Evolutionary conservation across 2,113 vertebrate genomes (phyloP).

Genomic region (Holacanthus passer): DNA sequence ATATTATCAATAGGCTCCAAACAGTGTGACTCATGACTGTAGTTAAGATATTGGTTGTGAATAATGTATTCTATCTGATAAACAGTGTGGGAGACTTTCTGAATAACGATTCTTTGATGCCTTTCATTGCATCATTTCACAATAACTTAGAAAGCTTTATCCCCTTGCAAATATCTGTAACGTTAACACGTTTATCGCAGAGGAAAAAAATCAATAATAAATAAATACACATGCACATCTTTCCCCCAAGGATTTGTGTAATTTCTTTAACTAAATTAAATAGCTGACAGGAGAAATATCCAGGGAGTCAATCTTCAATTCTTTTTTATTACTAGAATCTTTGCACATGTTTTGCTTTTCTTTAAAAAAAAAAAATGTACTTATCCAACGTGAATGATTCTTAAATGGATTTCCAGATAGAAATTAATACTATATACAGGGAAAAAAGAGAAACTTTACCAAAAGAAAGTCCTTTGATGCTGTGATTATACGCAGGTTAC

Average conservation of each 20-base stretch:
- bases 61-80: slow-evolving; percentile 80
- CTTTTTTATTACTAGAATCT: slow-evolving; percentile 89
- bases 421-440: slow-evolving; percentile 85
- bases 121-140: slow-evolving; percentile 77
- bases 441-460: slow-evolving; percentile 47
- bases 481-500: slow-evolving; percentile 63
- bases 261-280: slow-evolving; percentile 97
- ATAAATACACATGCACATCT: slow-evolving; percentile 93
- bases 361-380: slow-evolving; percentile 81
- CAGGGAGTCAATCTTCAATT: slow-evolving; percentile 91
- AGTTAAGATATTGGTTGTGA: slow-evolving; percentile 72
- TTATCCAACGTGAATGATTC: slow-evolving; percentile 93
- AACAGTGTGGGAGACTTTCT: slow-evolving; percentile 64
- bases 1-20: slow-evolving; percentile 62
- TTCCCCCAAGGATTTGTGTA: slow-evolving; percentile 86
- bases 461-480: slow-evolving; percentile 70
- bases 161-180: slow-evolving; percentile 91
- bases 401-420: slow-evolving; percentile 89
- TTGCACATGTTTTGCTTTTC: slow-evolving; percentile 77
- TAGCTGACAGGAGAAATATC: slow-evolving; percentile 86
- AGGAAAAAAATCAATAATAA: slow-evolving; percentile 93
- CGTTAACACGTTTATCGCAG: slow-evolving; percentile 89
- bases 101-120: slow-evolving; percentile 69
- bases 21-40: slow-evolving; percentile 54
- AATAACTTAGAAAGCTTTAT: slow-evolving; percentile 85